Evolutionary conservation across 2,888 invertebrate genomes (phyloP).

Genomic region (Apotomis betuletana): DNA sequence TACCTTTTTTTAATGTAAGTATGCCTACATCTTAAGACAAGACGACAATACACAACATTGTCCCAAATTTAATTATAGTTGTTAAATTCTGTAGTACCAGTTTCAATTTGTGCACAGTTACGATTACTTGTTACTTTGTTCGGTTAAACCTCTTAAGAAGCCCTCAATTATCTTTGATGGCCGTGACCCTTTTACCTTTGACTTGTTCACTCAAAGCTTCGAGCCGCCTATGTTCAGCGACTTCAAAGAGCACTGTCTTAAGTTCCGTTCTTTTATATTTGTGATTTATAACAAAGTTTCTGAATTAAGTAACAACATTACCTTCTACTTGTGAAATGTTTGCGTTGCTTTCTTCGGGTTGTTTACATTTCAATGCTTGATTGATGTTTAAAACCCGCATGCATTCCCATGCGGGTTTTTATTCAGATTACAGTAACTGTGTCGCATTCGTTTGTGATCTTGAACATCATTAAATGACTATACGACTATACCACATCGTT

Average conservation of each 20-base stretch:
- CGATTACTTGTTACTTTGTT: constrained; percentile 36
- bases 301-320: constrained; percentile 32
- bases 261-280: constrained; percentile 58
- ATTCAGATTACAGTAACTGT: too few species aligned
- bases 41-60: not conserved
- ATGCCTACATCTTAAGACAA: not conserved
- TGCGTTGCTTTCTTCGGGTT: not conserved
- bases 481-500: too few species aligned
- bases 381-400: too few species aligned
- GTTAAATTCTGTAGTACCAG: constrained; percentile 10
- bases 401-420: too few species aligned
- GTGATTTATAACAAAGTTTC: constrained; percentile 37
- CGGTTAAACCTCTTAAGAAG: constrained; percentile 63
- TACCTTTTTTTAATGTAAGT: not conserved
- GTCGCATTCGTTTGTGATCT: too few species aligned
- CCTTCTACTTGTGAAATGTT: constrained; percentile 5
- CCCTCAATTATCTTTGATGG: constrained; percentile 74
- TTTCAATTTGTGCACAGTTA: constrained; percentile 32
- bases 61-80: not conserved
- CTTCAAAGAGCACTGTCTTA: constrained; percentile 73
- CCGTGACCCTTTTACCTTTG: constrained; percentile 73
- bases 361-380: not conserved
- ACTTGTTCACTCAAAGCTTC: constrained; percentile 66
- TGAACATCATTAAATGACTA: too few species aligned
- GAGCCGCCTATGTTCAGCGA: constrained; percentile 57